A percentile compares a stretch with the other conserved stretches of the same genome.
Conservation (phyloP, 2,113 vertebrate genomes). For the Dasyurus viverrinus region DNA sequence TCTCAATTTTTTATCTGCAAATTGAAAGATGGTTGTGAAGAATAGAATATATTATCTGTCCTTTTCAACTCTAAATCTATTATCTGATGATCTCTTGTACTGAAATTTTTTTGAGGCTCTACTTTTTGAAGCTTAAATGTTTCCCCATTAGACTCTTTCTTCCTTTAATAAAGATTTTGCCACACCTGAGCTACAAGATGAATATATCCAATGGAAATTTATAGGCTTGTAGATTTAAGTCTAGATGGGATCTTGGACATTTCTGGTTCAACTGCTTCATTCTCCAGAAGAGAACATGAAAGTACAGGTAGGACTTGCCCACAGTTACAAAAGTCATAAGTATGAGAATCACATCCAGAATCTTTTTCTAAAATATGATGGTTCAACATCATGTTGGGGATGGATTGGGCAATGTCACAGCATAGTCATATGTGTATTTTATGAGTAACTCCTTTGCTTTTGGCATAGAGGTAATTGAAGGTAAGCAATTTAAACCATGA, state of each 20-base stretch:
- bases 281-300: slow-evolving; percentile 5
- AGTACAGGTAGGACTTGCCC: not conserved
- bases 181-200: not conserved
- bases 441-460: not conserved
- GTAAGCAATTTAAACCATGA: not conserved
- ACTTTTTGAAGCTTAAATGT: slow-evolving; percentile 25
- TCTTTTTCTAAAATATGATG: not conserved
- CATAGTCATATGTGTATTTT: not conserved
- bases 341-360: not conserved
- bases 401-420: not conserved
- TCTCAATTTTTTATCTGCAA: too few species aligned
- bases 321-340: not conserved
- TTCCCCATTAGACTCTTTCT: not conserved
- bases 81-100: too few species aligned
- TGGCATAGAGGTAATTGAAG: not conserved
- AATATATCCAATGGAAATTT: not conserved
- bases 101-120: not conserved
- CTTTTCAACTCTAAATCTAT: too few species aligned
- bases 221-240: not conserved
- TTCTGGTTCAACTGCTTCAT: not conserved
- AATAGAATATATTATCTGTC: too few species aligned
- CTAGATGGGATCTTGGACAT: not conserved
- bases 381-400: not conserved
- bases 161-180: not conserved
- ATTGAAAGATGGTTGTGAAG: too few species aligned